Conservation (phyloP, 2,888 invertebrate genomes). For the Ditula angustiorana region DNA sequence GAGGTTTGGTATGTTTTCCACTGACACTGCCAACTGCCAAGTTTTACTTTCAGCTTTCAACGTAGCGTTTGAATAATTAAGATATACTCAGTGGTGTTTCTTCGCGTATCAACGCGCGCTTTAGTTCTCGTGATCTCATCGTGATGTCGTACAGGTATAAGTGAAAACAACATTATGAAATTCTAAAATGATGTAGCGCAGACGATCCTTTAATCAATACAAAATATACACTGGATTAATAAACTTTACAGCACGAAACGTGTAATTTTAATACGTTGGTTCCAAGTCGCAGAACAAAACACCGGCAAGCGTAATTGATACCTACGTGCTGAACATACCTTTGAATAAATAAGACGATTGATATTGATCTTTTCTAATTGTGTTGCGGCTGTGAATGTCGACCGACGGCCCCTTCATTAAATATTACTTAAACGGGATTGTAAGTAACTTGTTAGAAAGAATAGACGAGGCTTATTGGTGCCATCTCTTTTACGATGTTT, state of each 20-base stretch:
- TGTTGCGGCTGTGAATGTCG: constrained; percentile 67
- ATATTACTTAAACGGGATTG: constrained; percentile 72
- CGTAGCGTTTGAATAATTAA: background rate
- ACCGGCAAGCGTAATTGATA: constrained; percentile 36
- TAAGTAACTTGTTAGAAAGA: constrained; percentile 67
- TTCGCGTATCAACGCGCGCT: background rate
- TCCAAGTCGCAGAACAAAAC: constrained; percentile 25
- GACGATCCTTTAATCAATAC: background rate
- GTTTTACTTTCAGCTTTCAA: constrained; percentile 1
- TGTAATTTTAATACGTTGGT: constrained; percentile 31
- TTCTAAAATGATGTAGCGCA: background rate
- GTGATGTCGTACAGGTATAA: background rate
- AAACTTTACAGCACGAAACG: constrained; percentile 15
- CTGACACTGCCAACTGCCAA: constrained; percentile 27
- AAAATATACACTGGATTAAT: background rate
- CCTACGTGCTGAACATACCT: constrained; percentile 45
- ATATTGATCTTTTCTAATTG: constrained; percentile 81
- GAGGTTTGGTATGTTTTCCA: constrained; percentile 16
- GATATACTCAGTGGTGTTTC: background rate
- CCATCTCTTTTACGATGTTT: constrained; percentile 51
- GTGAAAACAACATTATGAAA: no score
- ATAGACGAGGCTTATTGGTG: constrained; percentile 55
- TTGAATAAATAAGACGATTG: constrained; percentile 66
- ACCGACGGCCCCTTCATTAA: constrained; percentile 70
- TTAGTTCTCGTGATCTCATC: background rate